Evolutionary conservation across 2,113 vertebrate genomes (phyloP).

Genomic region (Ptilonorhynchus violaceus): DNA sequence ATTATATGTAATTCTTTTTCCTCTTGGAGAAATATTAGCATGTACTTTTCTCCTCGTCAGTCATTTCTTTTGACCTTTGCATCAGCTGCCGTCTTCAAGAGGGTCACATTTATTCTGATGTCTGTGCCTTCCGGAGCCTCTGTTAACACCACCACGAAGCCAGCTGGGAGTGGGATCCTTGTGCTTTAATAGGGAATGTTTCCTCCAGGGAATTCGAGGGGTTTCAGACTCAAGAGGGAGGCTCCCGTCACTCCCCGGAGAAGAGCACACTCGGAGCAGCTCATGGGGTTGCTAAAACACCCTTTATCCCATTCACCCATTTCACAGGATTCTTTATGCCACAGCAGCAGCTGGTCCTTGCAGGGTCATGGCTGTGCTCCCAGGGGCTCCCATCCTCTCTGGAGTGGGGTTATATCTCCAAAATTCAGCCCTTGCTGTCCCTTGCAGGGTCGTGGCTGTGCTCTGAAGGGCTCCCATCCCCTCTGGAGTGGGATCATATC

Average conservation of each 20-base stretch:
- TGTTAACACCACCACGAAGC: accelerated
- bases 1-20: slow-evolving; percentile 48
- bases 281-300: accelerated
- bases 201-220: not conserved
- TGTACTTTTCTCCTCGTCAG: slow-evolving; percentile 23
- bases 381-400: not conserved
- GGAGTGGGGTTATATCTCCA: not conserved
- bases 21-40: slow-evolving; percentile 52
- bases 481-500: not conserved
- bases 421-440: not conserved
- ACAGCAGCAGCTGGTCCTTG: not conserved
- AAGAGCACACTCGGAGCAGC: not conserved
- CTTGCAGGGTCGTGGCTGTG: not conserved
- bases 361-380: not conserved
- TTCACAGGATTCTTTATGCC: not conserved
- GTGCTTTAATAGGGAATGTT: accelerated
- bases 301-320: accelerated
- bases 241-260: not conserved
- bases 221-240: accelerated
- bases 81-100: not conserved
- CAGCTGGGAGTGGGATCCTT: not conserved
- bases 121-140: not conserved
- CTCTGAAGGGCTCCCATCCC: not conserved
- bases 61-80: slow-evolving; percentile 20
- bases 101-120: not conserved